Evolutionary conservation across 2,888 invertebrate species (phyloP).

Genomic region (Aphidoletes aphidimyza): DNA sequence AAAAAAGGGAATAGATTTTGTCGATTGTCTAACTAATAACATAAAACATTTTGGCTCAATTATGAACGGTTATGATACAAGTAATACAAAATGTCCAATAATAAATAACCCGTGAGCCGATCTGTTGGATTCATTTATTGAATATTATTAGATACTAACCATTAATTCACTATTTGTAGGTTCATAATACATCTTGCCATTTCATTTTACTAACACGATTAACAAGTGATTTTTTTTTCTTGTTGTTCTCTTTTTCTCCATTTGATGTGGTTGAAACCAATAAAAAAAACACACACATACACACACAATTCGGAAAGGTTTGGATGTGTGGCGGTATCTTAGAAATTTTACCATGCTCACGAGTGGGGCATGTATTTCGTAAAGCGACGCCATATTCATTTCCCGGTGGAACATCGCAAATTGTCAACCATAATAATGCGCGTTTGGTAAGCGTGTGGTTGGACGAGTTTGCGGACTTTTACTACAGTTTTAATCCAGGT

Average conservation of each 20-base stretch:
- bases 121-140: background rate
- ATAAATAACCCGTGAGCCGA: background rate
- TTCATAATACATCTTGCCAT: background rate
- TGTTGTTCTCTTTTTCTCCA: background rate
- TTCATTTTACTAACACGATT: slow-evolving; percentile 45
- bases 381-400: slow-evolving; percentile 98
- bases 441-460: slow-evolving; percentile 99
- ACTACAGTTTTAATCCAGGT: slow-evolving; percentile 99
- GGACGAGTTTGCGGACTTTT: slow-evolving; percentile 99
- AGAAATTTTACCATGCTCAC: slow-evolving; percentile 94
- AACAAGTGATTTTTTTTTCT: background rate
- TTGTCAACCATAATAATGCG: slow-evolving; percentile 99
- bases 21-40: background rate
- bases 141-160: background rate
- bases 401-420: slow-evolving; percentile 95
- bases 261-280: background rate
- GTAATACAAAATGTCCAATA: too few relatives aligned
- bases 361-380: slow-evolving; percentile 96
- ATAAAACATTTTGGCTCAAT: background rate
- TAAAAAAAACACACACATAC: slow-evolving; percentile 55
- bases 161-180: background rate
- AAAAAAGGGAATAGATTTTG: background rate
- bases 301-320: slow-evolving; percentile 71
- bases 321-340: slow-evolving; percentile 98
- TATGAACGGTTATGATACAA: too few relatives aligned